Evolutionary conservation across 1,140 invertebrate species (phyloP).

Genomic region (Drosophila nigromelanica): DNA sequence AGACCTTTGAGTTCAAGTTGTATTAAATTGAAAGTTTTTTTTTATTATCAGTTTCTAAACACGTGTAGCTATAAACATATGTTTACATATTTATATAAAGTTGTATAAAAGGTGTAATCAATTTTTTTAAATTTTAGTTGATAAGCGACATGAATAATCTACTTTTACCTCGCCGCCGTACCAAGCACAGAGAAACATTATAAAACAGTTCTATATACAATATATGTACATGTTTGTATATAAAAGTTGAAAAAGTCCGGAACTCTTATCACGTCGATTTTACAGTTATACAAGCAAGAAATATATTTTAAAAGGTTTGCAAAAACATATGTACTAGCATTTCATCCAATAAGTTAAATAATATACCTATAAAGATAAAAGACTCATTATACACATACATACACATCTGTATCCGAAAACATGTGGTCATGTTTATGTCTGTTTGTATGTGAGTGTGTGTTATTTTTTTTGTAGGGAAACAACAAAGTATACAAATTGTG

Average conservation of each 20-base stretch:
- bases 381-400: neutral
- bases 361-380: neutral
- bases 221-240: no score
- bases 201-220: no score
- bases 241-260: no score
- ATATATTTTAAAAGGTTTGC: neutral
- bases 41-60: neutral
- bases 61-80: conserved; percentile 4
- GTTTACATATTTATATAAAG: neutral
- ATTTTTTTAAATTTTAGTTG: conserved; percentile 8
- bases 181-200: neutral
- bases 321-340: neutral
- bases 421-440: neutral
- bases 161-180: neutral
- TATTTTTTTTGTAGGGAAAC: conserved; percentile 9
- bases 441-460: neutral
- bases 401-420: neutral
- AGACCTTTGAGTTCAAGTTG: neutral
- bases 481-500: conserved; percentile 9
- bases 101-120: neutral
- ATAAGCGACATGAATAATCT: conserved; percentile 19
- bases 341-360: neutral
- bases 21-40: conserved; percentile 6
- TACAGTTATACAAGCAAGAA: no score
- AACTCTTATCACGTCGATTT: no score